Percentiles rank a stretch among this genome's conserved stretches.
Evolutionary conservation across 1,140 invertebrate genomes (phyloP).

Genomic region (Polypedilum vanderplanki): DNA sequence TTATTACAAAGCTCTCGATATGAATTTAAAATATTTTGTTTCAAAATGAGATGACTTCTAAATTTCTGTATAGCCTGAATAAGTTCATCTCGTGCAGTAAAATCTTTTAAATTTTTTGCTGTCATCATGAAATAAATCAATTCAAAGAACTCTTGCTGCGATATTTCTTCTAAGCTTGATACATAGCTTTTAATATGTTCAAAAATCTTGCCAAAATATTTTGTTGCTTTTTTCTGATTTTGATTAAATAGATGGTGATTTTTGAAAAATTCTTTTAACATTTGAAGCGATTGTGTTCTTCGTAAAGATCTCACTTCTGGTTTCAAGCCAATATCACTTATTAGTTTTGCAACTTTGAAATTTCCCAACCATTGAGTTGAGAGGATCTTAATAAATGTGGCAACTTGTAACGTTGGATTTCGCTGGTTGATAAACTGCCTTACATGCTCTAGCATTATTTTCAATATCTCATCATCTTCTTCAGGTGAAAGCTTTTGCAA

Average conservation of each 20-base stretch:
- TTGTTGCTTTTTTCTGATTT: constrained; percentile 30
- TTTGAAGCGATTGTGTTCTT: constrained; percentile 49
- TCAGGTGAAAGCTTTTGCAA: background rate
- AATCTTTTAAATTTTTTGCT: constrained; percentile 30
- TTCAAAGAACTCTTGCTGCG: constrained; percentile 33
- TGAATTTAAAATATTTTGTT: background rate
- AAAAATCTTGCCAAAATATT: constrained; percentile 32
- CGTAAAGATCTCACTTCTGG: constrained; percentile 47
- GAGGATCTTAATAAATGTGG: constrained; percentile 32
- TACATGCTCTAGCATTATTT: constrained; percentile 31
- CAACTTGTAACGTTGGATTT: constrained; percentile 33
- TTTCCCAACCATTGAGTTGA: constrained; percentile 32
- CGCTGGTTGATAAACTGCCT: constrained; percentile 33
- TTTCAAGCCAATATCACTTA: constrained; percentile 40
- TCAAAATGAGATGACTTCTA: background rate
- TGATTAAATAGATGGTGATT: constrained; percentile 39
- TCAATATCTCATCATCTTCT: constrained; percentile 30
- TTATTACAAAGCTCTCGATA: background rate
- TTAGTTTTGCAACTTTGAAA: constrained; percentile 31
- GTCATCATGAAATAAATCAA: constrained; percentile 31
- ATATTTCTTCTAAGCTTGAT: constrained; percentile 19
- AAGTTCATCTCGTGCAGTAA: constrained; percentile 37
- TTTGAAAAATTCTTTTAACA: constrained; percentile 48
- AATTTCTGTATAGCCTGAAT: constrained; percentile 35
- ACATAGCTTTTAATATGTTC: constrained; percentile 30